phyloP scores from a whole-genome alignment of 2,888 invertebrate species.

The Lasioglossum zephyrum region DNA sequence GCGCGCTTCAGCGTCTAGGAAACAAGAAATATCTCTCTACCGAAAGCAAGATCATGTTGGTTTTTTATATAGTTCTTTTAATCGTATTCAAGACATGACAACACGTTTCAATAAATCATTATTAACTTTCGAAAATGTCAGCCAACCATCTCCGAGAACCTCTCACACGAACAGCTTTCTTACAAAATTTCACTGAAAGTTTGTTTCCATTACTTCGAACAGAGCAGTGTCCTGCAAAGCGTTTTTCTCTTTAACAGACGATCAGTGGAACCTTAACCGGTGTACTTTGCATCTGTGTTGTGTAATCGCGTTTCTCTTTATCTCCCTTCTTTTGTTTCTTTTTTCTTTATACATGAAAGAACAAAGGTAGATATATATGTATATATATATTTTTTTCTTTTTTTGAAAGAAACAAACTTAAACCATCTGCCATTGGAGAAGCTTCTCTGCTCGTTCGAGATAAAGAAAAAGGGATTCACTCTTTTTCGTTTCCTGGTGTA shows the following conservation, averaged over 20 bases:
- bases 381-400: not conserved
- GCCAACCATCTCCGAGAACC: slow-evolving; percentile 75
- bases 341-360: slow-evolving; percentile 68
- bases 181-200: slow-evolving; percentile 64
- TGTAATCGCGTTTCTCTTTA: slow-evolving; percentile 67
- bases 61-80: slow-evolving; percentile 70
- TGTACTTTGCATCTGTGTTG: slow-evolving; percentile 74
- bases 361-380: slow-evolving; percentile 66
- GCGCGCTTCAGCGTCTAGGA: not conserved
- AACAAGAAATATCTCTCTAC: not conserved
- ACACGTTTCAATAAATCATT: slow-evolving; percentile 81
- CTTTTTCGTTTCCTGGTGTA: slow-evolving; percentile 16
- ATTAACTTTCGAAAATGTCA: slow-evolving; percentile 78
- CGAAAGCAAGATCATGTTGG: slow-evolving; percentile 6
- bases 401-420: slow-evolving; percentile 72
- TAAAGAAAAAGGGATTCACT: slow-evolving; percentile 29
- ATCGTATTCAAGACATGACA: slow-evolving; percentile 80
- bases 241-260: slow-evolving; percentile 65
- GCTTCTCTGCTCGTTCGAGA: slow-evolving; percentile 64
- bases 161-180: slow-evolving; percentile 70
- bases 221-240: slow-evolving; percentile 53
- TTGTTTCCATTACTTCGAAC: slow-evolving; percentile 63
- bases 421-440: slow-evolving; percentile 72
- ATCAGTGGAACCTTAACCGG: slow-evolving; percentile 67
- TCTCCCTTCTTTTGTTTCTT: slow-evolving; percentile 30